Evolutionary conservation across 2,113 vertebrate species (phyloP).

Genomic region (Archocentrus centrarchus): DNA sequence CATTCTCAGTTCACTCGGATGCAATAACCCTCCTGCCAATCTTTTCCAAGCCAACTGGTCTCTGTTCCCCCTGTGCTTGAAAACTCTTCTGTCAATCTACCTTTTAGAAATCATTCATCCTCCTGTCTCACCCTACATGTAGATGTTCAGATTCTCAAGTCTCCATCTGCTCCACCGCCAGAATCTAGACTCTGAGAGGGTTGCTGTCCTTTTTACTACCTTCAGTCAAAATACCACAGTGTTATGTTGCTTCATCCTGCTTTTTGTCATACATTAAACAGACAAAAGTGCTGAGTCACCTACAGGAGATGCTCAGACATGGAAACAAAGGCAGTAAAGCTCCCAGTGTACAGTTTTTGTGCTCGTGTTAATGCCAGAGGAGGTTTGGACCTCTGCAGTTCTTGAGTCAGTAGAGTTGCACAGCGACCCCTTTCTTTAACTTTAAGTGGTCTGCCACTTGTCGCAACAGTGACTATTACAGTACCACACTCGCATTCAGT

Average conservation of each 20-base stretch:
- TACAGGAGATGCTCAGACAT: neutral
- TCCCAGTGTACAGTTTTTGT: neutral
- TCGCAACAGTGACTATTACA: neutral
- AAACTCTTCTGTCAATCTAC: conserved; percentile 1
- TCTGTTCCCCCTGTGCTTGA: neutral
- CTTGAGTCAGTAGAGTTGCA: too few relatives aligned
- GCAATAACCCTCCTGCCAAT: neutral
- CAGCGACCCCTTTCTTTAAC: neutral
- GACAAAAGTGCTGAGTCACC: neutral
- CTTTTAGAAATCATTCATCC: neutral
- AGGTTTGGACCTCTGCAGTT: neutral
- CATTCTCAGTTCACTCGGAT: neutral
- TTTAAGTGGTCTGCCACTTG: neutral
- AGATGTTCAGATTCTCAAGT: neutral
- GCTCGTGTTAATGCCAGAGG: neutral
- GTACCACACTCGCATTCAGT: neutral
- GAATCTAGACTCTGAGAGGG: neutral
- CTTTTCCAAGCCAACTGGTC: neutral
- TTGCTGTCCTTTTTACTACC: neutral
- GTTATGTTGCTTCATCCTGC: neutral
- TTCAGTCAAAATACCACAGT: neutral
- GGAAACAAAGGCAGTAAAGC: neutral
- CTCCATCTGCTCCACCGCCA: neutral
- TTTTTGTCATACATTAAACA: too few relatives aligned
- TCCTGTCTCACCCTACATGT: neutral